These are phyloP conservation scores for Thera britannica DNA, from an alignment of 2,888 invertebrate genomes.

Conservation along the genomic window DNA sequence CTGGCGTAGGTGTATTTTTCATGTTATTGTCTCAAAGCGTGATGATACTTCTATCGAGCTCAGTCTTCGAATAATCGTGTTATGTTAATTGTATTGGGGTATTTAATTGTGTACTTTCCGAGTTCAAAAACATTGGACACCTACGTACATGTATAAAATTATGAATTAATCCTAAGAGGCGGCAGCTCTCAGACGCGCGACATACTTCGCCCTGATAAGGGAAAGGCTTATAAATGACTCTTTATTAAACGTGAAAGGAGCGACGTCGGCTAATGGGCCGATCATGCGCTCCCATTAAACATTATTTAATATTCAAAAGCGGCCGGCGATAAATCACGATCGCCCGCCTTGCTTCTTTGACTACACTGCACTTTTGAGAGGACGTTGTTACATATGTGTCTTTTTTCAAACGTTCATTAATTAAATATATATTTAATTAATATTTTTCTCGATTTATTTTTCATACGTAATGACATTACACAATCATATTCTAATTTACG, in stretches of 20 bases:
- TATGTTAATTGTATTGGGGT: conserved; percentile 54
- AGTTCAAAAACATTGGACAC: conserved; percentile 55
- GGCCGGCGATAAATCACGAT: conserved; percentile 82
- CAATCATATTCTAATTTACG: neutral
- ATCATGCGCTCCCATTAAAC: conserved; percentile 85
- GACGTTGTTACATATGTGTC: conserved; percentile 60
- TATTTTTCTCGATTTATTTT: neutral
- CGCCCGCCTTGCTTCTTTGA: conserved; percentile 79
- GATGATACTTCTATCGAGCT: conserved; percentile 18
- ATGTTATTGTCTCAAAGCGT: conserved; percentile 22
- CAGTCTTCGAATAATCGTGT: conserved; percentile 44
- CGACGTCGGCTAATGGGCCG: conserved; percentile 84
- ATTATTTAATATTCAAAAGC: conserved; percentile 86
- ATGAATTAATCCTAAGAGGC: conserved; percentile 83
- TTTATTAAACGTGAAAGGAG: conserved; percentile 85
- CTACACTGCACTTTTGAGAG: conserved; percentile 77
- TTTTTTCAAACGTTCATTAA: conserved; percentile 48
- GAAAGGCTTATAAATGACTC: conserved; percentile 85
- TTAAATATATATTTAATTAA: conserved; percentile 23
- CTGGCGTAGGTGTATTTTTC: neutral
- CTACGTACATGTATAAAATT: conserved; percentile 76
- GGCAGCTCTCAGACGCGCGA: conserved; percentile 82
- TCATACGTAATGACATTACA: neutral
- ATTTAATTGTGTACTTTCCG: conserved; percentile 56
- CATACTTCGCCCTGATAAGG: conserved; percentile 82